Conservation (phyloP, 1,140 invertebrate genomes). For the Lethocerus indicus region DNA sequence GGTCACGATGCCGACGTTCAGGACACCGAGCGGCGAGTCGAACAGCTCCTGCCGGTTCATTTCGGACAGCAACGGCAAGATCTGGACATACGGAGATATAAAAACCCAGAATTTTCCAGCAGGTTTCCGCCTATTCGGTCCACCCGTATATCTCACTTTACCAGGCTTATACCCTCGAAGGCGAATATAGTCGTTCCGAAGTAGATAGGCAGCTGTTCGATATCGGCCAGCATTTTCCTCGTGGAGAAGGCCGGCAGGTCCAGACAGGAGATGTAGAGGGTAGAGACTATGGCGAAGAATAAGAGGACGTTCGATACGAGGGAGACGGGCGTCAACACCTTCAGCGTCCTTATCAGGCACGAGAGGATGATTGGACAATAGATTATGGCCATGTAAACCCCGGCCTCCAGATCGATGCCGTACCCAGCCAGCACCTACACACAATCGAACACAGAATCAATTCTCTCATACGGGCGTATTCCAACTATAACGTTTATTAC, state of each 20-base stretch:
- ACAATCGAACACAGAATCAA: too few relatives aligned
- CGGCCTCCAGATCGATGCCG: conserved; percentile 33
- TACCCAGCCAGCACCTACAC: too few relatives aligned
- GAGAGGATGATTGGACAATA: conserved; percentile 56
- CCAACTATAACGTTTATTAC: too few relatives aligned
- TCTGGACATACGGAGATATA: too few relatives aligned
- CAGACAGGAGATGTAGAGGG: conserved; percentile 46
- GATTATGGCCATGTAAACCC: conserved; percentile 53
- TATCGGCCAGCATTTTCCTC: conserved; percentile 27
- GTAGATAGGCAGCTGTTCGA: conserved; percentile 60
- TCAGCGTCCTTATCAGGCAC: conserved; percentile 66
- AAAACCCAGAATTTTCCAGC: too few relatives aligned
- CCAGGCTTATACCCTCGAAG: conserved; percentile 72
- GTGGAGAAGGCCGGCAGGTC: conserved; percentile 15
- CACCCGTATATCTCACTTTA: too few relatives aligned
- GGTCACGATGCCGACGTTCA: conserved; percentile 73
- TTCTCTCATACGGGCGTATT: too few relatives aligned
- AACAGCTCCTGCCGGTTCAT: conserved; percentile 74
- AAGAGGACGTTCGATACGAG: conserved; percentile 66
- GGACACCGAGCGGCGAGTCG: conserved; percentile 60
- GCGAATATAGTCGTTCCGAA: conserved; percentile 81
- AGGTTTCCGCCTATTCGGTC: too few relatives aligned
- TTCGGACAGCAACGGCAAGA: conserved; percentile 52
- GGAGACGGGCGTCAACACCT: conserved; percentile 68
- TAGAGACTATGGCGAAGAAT: conserved; percentile 58